A percentile compares a stretch with the other conserved stretches of the same genome.
Evolutionary conservation across 2,113 vertebrate species (phyloP).

Genomic region (Antechinus flavipes): DNA sequence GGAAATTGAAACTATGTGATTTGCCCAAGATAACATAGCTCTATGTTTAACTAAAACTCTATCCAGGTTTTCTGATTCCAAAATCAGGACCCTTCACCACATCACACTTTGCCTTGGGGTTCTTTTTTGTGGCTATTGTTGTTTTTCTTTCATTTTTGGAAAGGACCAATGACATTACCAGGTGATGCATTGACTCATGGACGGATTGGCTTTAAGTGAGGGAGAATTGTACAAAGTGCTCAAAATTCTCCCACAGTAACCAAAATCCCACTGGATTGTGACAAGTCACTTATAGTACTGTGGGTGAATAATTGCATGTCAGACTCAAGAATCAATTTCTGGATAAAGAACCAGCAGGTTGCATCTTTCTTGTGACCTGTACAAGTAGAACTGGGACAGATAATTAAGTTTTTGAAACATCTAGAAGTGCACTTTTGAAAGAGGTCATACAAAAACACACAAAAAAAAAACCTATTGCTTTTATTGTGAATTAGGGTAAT

Average conservation of each 20-base stretch:
- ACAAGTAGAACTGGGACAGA: not conserved
- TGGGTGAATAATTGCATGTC: not conserved
- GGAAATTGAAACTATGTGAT: not conserved
- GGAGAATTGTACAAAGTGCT: not conserved
- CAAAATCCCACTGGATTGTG: not conserved
- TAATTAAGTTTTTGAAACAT: conserved; percentile 47
- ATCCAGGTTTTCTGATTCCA: not conserved
- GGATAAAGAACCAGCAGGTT: conserved; percentile 37
- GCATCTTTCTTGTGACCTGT: conserved; percentile 31
- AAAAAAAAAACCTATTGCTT: not conserved
- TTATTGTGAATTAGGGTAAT: not conserved
- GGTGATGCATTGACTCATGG: not conserved
- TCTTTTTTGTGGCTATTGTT: not conserved
- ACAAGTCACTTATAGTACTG: not conserved
- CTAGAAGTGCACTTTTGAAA: conserved; percentile 16
- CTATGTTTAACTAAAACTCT: not conserved
- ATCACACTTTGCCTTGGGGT: not conserved
- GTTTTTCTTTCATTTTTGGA: not conserved
- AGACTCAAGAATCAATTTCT: conserved; percentile 19
- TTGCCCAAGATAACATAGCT: not conserved
- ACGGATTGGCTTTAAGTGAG: not conserved
- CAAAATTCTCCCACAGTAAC: not conserved
- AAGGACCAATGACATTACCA: not conserved
- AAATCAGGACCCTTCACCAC: not conserved
- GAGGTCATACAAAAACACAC: not conserved